Base-by-base conservation (phyloP, 1,140 invertebrate species). In the Scaptodrosophila lebanonensis region DNA sequence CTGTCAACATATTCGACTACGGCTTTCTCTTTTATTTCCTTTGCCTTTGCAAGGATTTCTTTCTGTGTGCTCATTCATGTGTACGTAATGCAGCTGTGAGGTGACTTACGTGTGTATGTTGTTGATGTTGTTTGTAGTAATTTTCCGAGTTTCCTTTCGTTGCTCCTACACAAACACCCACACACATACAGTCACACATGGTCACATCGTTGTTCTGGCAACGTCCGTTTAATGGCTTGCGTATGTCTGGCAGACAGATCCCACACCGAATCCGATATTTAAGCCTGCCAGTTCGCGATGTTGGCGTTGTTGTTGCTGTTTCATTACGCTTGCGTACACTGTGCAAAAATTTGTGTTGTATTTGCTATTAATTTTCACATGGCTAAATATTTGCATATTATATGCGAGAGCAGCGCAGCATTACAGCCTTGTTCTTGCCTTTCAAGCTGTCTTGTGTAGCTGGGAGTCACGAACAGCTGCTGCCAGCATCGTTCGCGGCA, bases 381-480 rank as follows among this genome's bases (percentile, higher is more conserved):
- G 58, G 4, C 12, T 49, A 77, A 77, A 77, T 64, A 77, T 77
- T 77, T 72, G 67, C 67, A 79, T 64, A 53, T 68, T 64, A 72
- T 77, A 71, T 72, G 72, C 43, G 42, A 47, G 25, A 51, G 16
- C 33, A 15, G 30, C 36, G 35, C 27, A 9, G 0, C 44, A 18
- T 29, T 17, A 18, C 51, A 22, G 11, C 44, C 33, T 49, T 56
- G 60, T 50, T 43, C 51, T 54, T 35, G 33, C 8, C 20, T 27
- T 13, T 43, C 1, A 12, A 20, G 3, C 5, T 9, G 16, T 2
- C 18, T 15, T 35, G 12, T 25, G 11, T 38, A 3, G 47, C 32
- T 15, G 39, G 33, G 15, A 58, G 66, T 44, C 48, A 38, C 33
- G 29, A 77, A 79, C 72, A 77, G 72, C 72, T 77, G 72, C 48